Base-by-base conservation (phyloP, 2,113 vertebrate species). In the Pelobates fuscus region DNA sequence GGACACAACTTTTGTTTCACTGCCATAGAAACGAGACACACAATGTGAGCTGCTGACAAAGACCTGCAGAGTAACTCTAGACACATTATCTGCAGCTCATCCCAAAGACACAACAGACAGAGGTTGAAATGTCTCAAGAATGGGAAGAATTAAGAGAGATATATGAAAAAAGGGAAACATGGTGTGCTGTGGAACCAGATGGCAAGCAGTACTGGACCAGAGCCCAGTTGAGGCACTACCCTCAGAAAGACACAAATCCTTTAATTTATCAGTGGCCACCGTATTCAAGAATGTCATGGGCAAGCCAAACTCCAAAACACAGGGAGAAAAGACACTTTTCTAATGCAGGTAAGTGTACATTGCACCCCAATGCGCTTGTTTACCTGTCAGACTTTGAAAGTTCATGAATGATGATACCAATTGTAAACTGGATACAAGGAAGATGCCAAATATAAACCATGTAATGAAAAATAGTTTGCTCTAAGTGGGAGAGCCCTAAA, bases 151-250 rank as follows among this genome's bases (percentile, higher is more conserved):
- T 93, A 12, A 69, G 86, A 63, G 83, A 88, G 57, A 52, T 87
- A 2, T 92, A 94, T 18, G 74, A 79, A 77, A 78, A 44, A 26
- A 87, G 88, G 61, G 93, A 95, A 57, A 87, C 89, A 0, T 86
- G 89, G 85, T 94, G 93, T 58, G 81, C 81, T 62, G 88, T 92
- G 74, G 93, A 94, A 15, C 46, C 77, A 49, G 18, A 77, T 30
- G 70, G 80, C 67, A 68, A 58, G 49, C 73, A 68, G 21, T 77
- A 77, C 73, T 89, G 90, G 84, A 25, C 86, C 41, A 75, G 87
- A 52, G 32, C 83, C 5, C 80, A 94, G 67, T 90, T 86, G 77
- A 91, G 82, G 68, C 92, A 95, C 67, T 94, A 86, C 81, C 23
- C 20, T 0, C 8, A 43, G 26, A 81, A 0, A 32, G 41, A 27